phyloP scores from a whole-genome alignment of 2,888 invertebrate species.

The Stenodema calcarata region DNA sequence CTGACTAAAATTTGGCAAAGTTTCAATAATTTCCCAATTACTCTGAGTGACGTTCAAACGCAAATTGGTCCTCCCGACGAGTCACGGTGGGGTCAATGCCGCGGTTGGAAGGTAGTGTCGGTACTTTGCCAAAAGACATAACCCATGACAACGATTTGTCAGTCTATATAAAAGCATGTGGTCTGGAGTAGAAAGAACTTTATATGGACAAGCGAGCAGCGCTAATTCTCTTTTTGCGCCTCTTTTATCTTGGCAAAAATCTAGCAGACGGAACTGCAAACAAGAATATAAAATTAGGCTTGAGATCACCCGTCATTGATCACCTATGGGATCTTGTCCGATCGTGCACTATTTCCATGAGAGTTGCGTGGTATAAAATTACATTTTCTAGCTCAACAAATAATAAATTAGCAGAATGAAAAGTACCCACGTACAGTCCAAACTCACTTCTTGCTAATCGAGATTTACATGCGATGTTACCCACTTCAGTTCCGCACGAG shows the following conservation, averaged over 20 bases:
- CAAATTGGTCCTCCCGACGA: background rate
- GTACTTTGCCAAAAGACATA: background rate
- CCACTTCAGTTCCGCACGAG: too few relatives aligned
- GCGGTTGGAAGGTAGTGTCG: background rate
- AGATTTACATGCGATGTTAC: too few relatives aligned
- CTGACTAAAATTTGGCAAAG: too few relatives aligned
- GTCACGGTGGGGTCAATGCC: background rate
- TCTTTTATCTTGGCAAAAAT: background rate
- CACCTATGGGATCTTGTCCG: background rate
- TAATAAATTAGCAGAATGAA: too few relatives aligned
- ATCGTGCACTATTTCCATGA: too few relatives aligned
- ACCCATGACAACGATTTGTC: background rate
- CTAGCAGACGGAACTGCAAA: background rate
- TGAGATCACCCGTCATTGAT: background rate
- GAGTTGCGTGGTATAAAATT: too few relatives aligned
- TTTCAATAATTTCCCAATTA: too few relatives aligned
- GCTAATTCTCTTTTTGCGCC: background rate
- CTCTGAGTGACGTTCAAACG: background rate
- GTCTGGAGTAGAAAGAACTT: background rate
- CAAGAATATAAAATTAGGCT: background rate
- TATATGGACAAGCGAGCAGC: background rate
- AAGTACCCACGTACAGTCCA: too few relatives aligned
- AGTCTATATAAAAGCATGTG: background rate
- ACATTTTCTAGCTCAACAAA: too few relatives aligned
- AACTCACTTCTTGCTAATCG: too few relatives aligned